Percentiles rank a stretch among this genome's conserved stretches.
Evolutionary conservation across 2,888 invertebrate species (phyloP).

Genomic region (Branchellion lobata): DNA sequence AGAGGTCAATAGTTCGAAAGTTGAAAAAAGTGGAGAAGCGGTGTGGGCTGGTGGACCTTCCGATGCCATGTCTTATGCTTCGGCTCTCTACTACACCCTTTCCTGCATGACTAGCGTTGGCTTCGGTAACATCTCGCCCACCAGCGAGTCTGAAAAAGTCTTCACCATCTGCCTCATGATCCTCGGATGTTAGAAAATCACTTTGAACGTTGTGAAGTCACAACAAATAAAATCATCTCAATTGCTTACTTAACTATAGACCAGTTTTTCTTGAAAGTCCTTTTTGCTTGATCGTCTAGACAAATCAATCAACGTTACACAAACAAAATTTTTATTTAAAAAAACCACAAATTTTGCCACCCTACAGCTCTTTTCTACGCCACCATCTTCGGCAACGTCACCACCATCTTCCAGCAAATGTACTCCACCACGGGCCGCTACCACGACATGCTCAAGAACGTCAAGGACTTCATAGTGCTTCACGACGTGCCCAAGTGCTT

Average conservation of each 20-base stretch:
- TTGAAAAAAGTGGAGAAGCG: conserved; percentile 41
- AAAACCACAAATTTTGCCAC: neutral
- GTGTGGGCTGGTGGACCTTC: conserved; percentile 65
- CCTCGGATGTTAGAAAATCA: conserved; percentile 79
- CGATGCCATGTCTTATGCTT: conserved; percentile 70
- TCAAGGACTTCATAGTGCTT: conserved; percentile 98
- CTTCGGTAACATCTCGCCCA: conserved; percentile 98
- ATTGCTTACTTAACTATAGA: neutral
- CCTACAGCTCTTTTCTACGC: conserved; percentile 88
- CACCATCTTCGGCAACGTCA: conserved; percentile 99
- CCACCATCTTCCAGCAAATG: conserved; percentile 99
- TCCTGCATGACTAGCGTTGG: conserved; percentile 99
- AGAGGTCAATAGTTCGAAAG: neutral
- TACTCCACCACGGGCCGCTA: conserved; percentile 95
- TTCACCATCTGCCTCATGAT: conserved; percentile 99
- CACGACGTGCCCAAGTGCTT: conserved; percentile 98
- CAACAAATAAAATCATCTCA: neutral
- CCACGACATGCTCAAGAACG: conserved; percentile 99
- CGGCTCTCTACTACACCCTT: conserved; percentile 98
- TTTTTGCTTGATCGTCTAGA: too few species aligned
- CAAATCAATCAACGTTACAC: too few species aligned
- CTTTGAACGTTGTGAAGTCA: neutral
- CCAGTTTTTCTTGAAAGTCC: too few species aligned
- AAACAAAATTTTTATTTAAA: neutral
- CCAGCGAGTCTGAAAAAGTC: conserved; percentile 86